phyloP scores from a whole-genome alignment of 2,797 vertebrate genomes.

The Triplophysa yarkandensis region DNA sequence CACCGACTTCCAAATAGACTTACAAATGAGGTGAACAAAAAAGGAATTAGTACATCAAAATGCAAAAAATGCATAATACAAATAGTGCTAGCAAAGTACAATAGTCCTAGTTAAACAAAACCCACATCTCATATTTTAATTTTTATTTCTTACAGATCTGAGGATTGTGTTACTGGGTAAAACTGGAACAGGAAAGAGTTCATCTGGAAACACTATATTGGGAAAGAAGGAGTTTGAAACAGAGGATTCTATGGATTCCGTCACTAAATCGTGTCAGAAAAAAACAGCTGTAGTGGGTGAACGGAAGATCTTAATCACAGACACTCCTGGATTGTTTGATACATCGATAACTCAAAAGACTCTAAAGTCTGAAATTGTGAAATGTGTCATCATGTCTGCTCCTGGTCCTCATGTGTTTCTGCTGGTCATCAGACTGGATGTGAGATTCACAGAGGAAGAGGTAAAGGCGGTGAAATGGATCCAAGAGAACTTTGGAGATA shows the following conservation, averaged over 20 bases:
- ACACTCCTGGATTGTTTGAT: conserved; percentile 4
- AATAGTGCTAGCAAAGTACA: no score
- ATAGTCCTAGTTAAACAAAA: no score
- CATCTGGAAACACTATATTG: conserved; percentile 36
- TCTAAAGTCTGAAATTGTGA: conserved; percentile 53
- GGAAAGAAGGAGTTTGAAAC: neutral
- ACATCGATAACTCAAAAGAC: neutral
- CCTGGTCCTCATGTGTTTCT: conserved; percentile 67
- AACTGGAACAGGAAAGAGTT: no score
- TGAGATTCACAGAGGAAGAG: conserved; percentile 6
- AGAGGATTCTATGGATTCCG: neutral
- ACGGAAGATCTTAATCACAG: neutral
- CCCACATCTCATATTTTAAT: no score
- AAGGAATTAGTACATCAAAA: no score
- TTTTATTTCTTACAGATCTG: no score
- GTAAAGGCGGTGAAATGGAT: conserved; percentile 13
- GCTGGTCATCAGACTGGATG: no score
- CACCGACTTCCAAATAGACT: no score
- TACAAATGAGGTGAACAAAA: no score
- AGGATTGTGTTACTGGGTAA: no score
- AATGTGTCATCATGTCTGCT: neutral
- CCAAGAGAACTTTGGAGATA: no score
- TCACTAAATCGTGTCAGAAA: neutral
- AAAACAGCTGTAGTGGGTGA: neutral
- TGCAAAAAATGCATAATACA: no score